These are phyloP conservation scores for Coendou prehensilis DNA, from an alignment of 2,797 vertebrate genomes.

Conservation along the genomic window DNA sequence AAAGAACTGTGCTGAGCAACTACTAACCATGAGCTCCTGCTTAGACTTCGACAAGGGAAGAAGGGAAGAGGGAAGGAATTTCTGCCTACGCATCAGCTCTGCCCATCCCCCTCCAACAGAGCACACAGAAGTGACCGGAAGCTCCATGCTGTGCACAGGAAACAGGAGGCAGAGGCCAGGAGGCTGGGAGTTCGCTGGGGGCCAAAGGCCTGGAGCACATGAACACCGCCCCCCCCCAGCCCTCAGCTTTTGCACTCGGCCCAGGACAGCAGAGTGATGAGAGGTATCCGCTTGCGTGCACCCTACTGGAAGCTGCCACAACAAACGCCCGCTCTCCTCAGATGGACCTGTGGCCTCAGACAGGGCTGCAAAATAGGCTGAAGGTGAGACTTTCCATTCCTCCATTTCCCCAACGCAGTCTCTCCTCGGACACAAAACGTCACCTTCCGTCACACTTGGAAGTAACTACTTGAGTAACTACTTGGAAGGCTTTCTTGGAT, in stretches of 20 bases:
- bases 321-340: neutral
- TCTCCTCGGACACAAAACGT: constrained; percentile 68
- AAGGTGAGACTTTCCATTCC: constrained; percentile 67
- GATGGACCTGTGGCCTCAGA: neutral
- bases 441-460: constrained; percentile 69
- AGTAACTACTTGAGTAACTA: constrained; percentile 74
- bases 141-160: too few relatives aligned
- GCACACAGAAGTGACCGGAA: neutral
- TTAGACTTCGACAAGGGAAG: neutral
- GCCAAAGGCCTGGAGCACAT: neutral
- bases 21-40: too few relatives aligned
- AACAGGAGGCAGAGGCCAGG: neutral
- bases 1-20: neutral
- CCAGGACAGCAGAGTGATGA: neutral
- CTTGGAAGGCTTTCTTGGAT: constrained; percentile 73
- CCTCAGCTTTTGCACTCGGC: neutral
- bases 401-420: constrained; percentile 57
- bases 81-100: neutral
- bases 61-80: neutral
- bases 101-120: neutral
- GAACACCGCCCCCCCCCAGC: neutral
- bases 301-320: neutral
- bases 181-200: neutral
- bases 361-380: neutral
- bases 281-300: neutral